Percentiles rank a stretch among this genome's conserved stretches.
Conservation (phyloP, 2,797 vertebrate genomes). For the Allobates femoralis region DNA sequence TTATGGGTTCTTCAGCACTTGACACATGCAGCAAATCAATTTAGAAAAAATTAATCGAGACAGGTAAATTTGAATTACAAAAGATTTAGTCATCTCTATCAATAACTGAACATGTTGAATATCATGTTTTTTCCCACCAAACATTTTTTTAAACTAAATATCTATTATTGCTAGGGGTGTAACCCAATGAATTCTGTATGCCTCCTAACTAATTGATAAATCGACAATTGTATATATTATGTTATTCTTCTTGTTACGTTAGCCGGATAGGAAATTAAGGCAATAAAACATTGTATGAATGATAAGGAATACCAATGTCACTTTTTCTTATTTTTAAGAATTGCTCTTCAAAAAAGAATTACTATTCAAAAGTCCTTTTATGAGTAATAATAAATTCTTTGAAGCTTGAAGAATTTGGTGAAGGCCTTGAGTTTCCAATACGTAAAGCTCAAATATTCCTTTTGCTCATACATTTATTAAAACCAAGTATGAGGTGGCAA, state of each 20-base stretch:
- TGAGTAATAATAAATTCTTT: slow-evolving; percentile 79
- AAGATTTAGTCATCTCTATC: too few relatives aligned
- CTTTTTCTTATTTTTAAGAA: slow-evolving; percentile 78
- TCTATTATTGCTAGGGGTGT: slow-evolving; percentile 68
- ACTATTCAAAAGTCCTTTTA: slow-evolving; percentile 82
- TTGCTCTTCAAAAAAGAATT: slow-evolving; percentile 79
- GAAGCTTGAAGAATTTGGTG: slow-evolving; percentile 78
- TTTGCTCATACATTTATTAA: slow-evolving; percentile 79
- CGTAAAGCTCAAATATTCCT: slow-evolving; percentile 74
- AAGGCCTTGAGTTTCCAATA: slow-evolving; percentile 76
- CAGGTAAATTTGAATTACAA: too few relatives aligned
- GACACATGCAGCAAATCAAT: too few relatives aligned
- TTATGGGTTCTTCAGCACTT: too few relatives aligned
- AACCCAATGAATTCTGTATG: slow-evolving; percentile 72
- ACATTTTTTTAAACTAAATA: too few relatives aligned
- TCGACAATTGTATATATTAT: slow-evolving; percentile 77
- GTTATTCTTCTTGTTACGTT: slow-evolving; percentile 79
- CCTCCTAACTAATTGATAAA: slow-evolving; percentile 77
- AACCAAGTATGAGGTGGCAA: slow-evolving; percentile 70
- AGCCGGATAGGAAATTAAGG: slow-evolving; percentile 84
- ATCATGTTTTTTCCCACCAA: too few relatives aligned
- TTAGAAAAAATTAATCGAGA: too few relatives aligned
- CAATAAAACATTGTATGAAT: slow-evolving; percentile 81
- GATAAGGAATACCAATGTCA: slow-evolving; percentile 75
- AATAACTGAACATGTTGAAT: too few relatives aligned